A percentile compares a stretch with the other conserved stretches of the same genome.
Evolutionary conservation across 1,140 invertebrate species (phyloP).

Genomic region (Tribolium castaneum): DNA sequence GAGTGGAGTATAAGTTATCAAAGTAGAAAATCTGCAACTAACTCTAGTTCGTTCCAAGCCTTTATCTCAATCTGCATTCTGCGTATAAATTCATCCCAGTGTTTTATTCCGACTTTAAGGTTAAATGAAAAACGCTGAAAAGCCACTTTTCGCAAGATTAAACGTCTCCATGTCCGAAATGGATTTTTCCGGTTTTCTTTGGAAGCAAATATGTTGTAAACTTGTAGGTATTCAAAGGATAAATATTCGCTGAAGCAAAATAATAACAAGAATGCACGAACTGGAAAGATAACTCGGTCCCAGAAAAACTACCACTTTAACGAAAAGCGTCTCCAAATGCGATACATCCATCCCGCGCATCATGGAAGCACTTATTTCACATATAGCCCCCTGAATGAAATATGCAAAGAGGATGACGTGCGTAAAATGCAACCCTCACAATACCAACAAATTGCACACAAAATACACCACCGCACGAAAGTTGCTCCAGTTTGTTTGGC

Average conservation of each 20-base stretch:
- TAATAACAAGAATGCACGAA: slow-evolving; percentile 24
- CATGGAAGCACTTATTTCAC: slow-evolving; percentile 22
- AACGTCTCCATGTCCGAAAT: slow-evolving; percentile 1
- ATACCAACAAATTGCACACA: not conserved
- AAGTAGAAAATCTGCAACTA: no score
- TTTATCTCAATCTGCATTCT: not conserved
- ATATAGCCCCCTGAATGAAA: not conserved
- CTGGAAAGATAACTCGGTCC: slow-evolving; percentile 26
- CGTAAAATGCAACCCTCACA: not conserved
- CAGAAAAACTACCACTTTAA: slow-evolving; percentile 34
- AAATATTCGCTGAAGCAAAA: slow-evolving; percentile 30
- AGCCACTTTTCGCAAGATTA: not conserved
- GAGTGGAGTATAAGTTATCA: no score
- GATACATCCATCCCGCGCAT: not conserved
- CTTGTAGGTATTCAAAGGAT: slow-evolving; percentile 27
- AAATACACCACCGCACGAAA: not conserved
- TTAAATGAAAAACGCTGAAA: slow-evolving; percentile 1
- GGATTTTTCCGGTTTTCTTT: slow-evolving; percentile 3
- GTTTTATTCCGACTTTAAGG: not conserved
- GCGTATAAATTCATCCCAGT: not conserved
- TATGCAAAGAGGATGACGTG: not conserved
- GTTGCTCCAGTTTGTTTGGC: not conserved
- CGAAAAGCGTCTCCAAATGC: slow-evolving; percentile 27
- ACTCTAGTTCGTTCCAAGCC: no score
- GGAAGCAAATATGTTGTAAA: slow-evolving; percentile 4